Conservation (phyloP, 2,888 invertebrate genomes). For the Epinotia ramella region DNA sequence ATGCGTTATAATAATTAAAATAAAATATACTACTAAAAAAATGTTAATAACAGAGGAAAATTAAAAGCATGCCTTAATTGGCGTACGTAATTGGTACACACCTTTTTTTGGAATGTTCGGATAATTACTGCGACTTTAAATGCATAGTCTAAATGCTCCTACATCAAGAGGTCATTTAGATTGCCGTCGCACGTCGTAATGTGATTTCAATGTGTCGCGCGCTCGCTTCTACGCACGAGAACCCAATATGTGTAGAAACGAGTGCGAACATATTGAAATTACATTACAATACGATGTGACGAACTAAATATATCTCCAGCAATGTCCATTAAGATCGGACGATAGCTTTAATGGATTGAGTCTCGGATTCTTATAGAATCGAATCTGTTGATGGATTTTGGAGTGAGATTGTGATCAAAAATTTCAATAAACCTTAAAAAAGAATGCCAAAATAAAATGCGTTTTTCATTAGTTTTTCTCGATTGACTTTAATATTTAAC, state of each 20-base stretch:
- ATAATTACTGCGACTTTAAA: no score
- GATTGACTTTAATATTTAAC: neutral
- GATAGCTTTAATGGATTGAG: conserved; percentile 16
- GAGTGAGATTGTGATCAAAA: neutral
- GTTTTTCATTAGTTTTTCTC: neutral
- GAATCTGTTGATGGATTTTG: neutral
- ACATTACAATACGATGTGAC: neutral
- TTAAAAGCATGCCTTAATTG: no score
- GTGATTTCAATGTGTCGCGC: neutral
- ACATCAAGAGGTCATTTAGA: neutral
- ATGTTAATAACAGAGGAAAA: no score
- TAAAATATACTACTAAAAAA: no score
- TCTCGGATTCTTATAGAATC: conserved; percentile 8
- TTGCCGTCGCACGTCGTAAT: neutral
- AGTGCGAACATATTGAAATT: neutral
- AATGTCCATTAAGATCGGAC: conserved; percentile 12
- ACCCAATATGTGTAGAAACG: neutral
- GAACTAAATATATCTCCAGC: neutral
- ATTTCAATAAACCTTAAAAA: neutral
- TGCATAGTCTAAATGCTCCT: no score
- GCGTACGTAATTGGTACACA: no score
- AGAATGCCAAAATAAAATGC: neutral
- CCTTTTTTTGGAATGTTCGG: no score
- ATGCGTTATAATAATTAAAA: no score
- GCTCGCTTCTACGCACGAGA: neutral